Evolutionary conservation across 2,888 invertebrate genomes (phyloP), one percentile per base, ranked within the genome.

Genomic region (Iselma pallidipennis): DNA sequence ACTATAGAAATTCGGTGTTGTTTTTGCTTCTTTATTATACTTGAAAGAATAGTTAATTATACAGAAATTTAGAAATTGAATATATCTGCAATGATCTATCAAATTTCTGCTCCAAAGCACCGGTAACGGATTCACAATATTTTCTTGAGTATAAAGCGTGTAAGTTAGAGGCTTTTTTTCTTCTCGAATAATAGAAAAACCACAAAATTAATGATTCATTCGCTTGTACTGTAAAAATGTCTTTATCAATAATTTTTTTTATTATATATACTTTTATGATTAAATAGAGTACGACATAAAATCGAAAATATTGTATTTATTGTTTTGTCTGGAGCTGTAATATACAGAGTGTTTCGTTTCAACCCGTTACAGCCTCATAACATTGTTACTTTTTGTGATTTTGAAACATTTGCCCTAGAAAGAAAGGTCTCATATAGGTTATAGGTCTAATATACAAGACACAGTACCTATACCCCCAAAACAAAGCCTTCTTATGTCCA

Each of bases 101-200:
- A 14, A 21, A 23, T 45, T 45, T 45, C 21, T 45, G 45, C 45
- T 45, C 7, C 12, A 21, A 9, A 45, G 45, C 45, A 21, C 4
- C 25, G 3, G 29, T 51, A 51, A 51, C 51, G 19, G 51, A 51
- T 28, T 16, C 29, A 14, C 9, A 21, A 31, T 29, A 52, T 31
- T 52, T 26, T 52, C 52, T 23, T 52, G 16, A 31, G 19, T 52
- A 6, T 29, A 16, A 51, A 51, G 21, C 51, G 51, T 51, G 21
- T 51, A 51, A 51, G 19, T 51, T 29, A 26, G n/a, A 28, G 16
- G 16, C 14, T 19, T n/a, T 29, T 21, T 31, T n/a, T 52, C 10
- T 5, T 1, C n/a, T 45, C 4, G 4, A n/a, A 45, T n/a, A n/a
- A 4, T 23, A 45, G 19, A 45, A 45, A 45, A 23, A 45, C 45